Percentiles rank a stretch among this genome's conserved stretches.
phyloP scores from a whole-genome alignment of 2,797 vertebrate genomes.

The Typhlichthys subterraneus region DNA sequence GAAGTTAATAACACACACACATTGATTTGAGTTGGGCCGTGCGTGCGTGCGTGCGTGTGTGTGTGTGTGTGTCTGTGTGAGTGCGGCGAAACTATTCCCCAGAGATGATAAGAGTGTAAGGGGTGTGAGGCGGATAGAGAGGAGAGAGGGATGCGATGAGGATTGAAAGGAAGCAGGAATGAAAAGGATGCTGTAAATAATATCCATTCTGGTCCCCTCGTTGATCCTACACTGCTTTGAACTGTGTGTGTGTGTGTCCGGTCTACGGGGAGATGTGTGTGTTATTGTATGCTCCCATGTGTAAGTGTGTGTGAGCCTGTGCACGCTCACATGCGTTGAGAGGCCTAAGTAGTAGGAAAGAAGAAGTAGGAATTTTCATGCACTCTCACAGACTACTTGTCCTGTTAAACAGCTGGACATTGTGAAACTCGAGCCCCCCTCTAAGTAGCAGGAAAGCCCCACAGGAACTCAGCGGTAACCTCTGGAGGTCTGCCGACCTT shows the following conservation, averaged over 20 bases:
- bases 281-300: background rate
- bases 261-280: slow-evolving; percentile 1
- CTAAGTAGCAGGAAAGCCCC: slow-evolving; percentile 40
- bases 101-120: slow-evolving; percentile 20
- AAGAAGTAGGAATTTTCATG: slow-evolving; percentile 51
- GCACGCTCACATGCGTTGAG: background rate
- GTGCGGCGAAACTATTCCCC: slow-evolving; percentile 12
- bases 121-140: slow-evolving; percentile 18
- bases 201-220: slow-evolving; percentile 26
- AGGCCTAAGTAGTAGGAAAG: slow-evolving; percentile 17
- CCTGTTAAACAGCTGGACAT: slow-evolving; percentile 48
- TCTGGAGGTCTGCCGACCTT: slow-evolving; percentile 11
- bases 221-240: slow-evolving; percentile 21
- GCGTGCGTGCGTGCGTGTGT: slow-evolving; percentile 16
- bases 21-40: too few relatives aligned
- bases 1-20: too few relatives aligned
- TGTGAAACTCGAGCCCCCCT: slow-evolving; percentile 54
- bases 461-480: slow-evolving; percentile 46
- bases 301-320: slow-evolving; percentile 1
- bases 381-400: slow-evolving; percentile 29
- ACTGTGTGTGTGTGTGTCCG: slow-evolving; percentile 2
- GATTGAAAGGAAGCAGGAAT: slow-evolving; percentile 16
- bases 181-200: slow-evolving; percentile 9
- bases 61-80: slow-evolving; percentile 25
- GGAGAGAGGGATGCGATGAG: slow-evolving; percentile 6